These are phyloP conservation scores for Nothobranchius kuhntae DNA, from an alignment of 2,113 vertebrate species.

Conservation along the genomic window DNA sequence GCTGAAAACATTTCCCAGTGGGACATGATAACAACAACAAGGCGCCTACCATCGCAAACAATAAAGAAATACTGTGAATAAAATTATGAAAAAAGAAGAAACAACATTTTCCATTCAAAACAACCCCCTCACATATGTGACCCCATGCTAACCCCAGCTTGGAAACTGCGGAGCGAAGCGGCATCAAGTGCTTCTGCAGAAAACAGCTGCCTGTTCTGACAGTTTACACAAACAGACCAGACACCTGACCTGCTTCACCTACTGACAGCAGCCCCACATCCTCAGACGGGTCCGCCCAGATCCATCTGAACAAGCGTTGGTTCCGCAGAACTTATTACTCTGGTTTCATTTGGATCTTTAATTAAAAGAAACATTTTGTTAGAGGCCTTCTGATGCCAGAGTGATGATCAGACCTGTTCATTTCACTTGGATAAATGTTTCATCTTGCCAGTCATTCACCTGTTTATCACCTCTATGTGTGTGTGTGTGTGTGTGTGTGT, in stretches of 20 bases:
- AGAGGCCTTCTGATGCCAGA: too few relatives aligned
- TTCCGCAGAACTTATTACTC: too few relatives aligned
- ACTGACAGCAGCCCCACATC: background rate
- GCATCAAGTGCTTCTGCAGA: constrained; percentile 31
- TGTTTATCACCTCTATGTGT: too few relatives aligned
- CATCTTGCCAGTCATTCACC: too few relatives aligned
- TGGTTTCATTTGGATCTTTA: too few relatives aligned
- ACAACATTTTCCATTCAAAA: constrained; percentile 34
- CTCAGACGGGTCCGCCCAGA: background rate
- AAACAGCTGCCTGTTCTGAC: constrained; percentile 31
- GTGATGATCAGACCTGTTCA: too few relatives aligned
- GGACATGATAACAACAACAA: constrained; percentile 41
- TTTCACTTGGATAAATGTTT: too few relatives aligned
- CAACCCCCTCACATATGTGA: constrained; percentile 22
- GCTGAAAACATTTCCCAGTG: constrained; percentile 58
- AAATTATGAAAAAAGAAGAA: constrained; percentile 3
- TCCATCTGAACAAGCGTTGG: too few relatives aligned
- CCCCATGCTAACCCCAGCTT: constrained; percentile 41
- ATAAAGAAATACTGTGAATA: constrained; percentile 4
- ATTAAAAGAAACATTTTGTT: too few relatives aligned
- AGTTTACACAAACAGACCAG: background rate
- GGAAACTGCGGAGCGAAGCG: constrained; percentile 12
- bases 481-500: too few relatives aligned
- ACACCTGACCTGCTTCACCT: background rate
- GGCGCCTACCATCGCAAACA: constrained; percentile 30